Conservation (phyloP, 2,113 vertebrate genomes). For the Morone saxatilis region DNA sequence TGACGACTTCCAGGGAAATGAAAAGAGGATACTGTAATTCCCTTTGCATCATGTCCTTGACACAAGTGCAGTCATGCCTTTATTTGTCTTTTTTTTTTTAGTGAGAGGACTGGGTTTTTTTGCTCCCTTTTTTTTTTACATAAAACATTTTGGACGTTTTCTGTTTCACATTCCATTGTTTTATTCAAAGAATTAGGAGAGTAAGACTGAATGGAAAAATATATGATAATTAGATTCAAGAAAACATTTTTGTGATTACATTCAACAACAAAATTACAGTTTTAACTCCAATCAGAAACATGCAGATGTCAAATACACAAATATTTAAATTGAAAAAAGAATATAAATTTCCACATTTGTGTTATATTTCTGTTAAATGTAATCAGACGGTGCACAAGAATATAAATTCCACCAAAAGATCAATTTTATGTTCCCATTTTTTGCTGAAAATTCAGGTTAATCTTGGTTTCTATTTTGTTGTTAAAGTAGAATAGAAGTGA, state of each 20-base stretch:
- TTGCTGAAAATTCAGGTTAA: neutral
- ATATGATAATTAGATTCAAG: neutral
- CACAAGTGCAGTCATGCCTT: slow-evolving; percentile 27
- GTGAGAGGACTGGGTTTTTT: neutral
- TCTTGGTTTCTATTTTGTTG: slow-evolving; percentile 22
- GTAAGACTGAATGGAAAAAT: neutral
- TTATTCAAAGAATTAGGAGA: neutral
- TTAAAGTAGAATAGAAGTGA: slow-evolving; percentile 8
- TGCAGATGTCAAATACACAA: neutral
- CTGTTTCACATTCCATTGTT: neutral
- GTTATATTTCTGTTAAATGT: neutral
- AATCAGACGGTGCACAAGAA: neutral
- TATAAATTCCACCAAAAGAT: neutral
- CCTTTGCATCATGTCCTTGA: slow-evolving; percentile 57
- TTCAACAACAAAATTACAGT: neutral
- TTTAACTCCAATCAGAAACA: neutral
- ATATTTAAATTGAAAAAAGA: neutral
- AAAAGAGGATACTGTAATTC: slow-evolving; percentile 56
- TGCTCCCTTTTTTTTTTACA: neutral
- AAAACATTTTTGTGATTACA: neutral
- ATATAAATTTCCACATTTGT: neutral
- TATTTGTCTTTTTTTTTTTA: neutral
- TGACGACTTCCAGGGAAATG: slow-evolving; percentile 69
- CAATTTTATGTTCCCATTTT: neutral
- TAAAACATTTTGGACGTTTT: neutral